A percentile compares a stretch with the other conserved stretches of the same genome.
Conservation (phyloP, 2,797 vertebrate species). For the Selene dorsalis region DNA sequence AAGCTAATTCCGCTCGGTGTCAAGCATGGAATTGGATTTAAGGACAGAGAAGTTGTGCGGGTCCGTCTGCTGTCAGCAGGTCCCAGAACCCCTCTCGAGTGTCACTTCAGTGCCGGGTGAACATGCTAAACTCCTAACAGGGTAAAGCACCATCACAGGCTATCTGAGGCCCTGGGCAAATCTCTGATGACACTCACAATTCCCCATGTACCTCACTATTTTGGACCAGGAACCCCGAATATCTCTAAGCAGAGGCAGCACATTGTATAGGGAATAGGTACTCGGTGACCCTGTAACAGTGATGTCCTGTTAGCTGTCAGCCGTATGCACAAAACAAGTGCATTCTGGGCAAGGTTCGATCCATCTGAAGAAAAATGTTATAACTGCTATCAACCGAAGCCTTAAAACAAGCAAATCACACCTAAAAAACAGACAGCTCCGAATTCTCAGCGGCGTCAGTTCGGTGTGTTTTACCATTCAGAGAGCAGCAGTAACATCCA, state of each 20-base stretch:
- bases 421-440: conserved; percentile 9
- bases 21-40: conserved; percentile 83
- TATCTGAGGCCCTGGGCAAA: conserved; percentile 70
- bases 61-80: conserved; percentile 78
- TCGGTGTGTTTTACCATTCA: conserved; percentile 38
- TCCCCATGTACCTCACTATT: conserved; percentile 57
- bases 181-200: conserved; percentile 76
- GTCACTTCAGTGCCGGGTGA: conserved; percentile 81
- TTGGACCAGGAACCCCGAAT: conserved; percentile 50
- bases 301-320: conserved; percentile 76
- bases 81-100: conserved; percentile 77
- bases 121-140: conserved; percentile 77
- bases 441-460: conserved; percentile 3
- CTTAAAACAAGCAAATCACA: conserved; percentile 17
- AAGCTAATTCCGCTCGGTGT: conserved; percentile 82
- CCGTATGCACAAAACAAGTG: conserved; percentile 33
- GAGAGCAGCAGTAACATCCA: conserved; percentile 45
- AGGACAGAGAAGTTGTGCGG: conserved; percentile 68
- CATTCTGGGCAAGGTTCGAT: conserved; percentile 34
- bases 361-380: conserved; percentile 45
- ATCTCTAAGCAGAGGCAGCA: conserved; percentile 40
- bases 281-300: conserved; percentile 66
- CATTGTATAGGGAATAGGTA: conserved; percentile 43
- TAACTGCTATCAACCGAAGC: conserved; percentile 9
- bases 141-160: conserved; percentile 71